Base-by-base conservation (phyloP, 1,140 invertebrate genomes). In the Drosophila asahinai region DNA sequence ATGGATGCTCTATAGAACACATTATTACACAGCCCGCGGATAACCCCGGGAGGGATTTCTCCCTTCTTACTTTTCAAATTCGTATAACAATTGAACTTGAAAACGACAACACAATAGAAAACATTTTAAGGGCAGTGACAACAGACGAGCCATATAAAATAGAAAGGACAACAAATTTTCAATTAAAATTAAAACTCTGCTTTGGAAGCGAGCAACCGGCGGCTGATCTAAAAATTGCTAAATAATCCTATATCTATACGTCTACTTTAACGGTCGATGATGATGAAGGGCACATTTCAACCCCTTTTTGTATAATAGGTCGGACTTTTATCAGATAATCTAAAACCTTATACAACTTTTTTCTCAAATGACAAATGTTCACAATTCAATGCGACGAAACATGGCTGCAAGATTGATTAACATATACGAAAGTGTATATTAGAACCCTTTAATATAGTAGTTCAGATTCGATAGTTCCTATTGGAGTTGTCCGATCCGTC, bases 61-160 rank as follows among this genome's bases (percentile, higher is more conserved):
- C 77, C 71, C 64, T 57, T 66, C 70, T 36, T 43, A 45, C 42
- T 63, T 64, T 25, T n/a, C 58, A 54, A 59, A 45, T 57, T 57
- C 25, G 58, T 43, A 63, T 43, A 76, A 82, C 80, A 86, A 86
- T 86, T 65, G 25, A 80, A 86, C 83, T 82, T 86, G 54, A 79
- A 86, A 82, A 86, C 74, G 70, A 87, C 83, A 87, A 86, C 83
- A 82, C 83, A 82, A 80, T 40, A 61, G 59, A 43, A 47, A 48
- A 76, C 61, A 84, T 48, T 73, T 71, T 67, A 61, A 40, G 59
- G 42, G 17, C 61, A 68, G 63, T 55, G 57, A 66, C 38, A 65
- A 62, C 57, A 33, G 19, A 15, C 12, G 7, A 17, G 58, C 27
- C 19, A n/a, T 40, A 55, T 52, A 30, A 67, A 76, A 70, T 67